These are phyloP conservation scores for Acanthornis magna DNA, from an alignment of 2,797 vertebrate species.

Conservation along the genomic window DNA sequence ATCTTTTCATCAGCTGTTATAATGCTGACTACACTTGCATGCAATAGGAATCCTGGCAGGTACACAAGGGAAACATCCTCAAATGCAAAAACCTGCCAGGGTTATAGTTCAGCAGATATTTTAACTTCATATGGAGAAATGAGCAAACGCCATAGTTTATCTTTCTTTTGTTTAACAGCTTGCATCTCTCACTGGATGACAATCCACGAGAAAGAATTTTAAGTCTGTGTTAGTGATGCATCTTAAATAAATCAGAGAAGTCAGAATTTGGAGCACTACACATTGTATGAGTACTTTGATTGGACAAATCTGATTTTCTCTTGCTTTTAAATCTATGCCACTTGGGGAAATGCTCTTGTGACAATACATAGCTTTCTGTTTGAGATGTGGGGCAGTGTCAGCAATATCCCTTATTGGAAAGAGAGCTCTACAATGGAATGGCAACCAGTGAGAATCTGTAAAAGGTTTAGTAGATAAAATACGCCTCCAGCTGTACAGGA, in stretches of 20 bases:
- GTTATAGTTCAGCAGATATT: not conserved
- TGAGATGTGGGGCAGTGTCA: not conserved
- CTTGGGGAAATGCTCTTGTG: not conserved
- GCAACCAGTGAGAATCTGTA: not conserved
- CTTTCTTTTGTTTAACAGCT: conserved; percentile 7
- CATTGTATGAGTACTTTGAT: not conserved
- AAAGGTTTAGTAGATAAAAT: not conserved
- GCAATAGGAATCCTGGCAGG: conserved; percentile 8
- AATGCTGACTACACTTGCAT: not conserved
- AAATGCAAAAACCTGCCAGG: not conserved
- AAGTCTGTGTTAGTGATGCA: not conserved
- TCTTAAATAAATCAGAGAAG: not conserved
- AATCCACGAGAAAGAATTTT: conserved; percentile 2
- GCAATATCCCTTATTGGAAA: not conserved
- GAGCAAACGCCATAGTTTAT: not conserved
- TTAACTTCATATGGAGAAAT: not conserved
- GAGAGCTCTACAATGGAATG: not conserved
- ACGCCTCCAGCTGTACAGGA: not conserved
- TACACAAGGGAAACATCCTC: conserved; percentile 29
- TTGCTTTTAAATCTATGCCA: not conserved
- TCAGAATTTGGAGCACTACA: not conserved
- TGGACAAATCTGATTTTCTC: not conserved
- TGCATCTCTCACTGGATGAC: not conserved
- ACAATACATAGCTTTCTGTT: not conserved
- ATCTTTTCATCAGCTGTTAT: not conserved